These are phyloP conservation scores for Enteromius viviparus DNA, from an alignment of 2,797 vertebrate species.

Conservation along the genomic window DNA sequence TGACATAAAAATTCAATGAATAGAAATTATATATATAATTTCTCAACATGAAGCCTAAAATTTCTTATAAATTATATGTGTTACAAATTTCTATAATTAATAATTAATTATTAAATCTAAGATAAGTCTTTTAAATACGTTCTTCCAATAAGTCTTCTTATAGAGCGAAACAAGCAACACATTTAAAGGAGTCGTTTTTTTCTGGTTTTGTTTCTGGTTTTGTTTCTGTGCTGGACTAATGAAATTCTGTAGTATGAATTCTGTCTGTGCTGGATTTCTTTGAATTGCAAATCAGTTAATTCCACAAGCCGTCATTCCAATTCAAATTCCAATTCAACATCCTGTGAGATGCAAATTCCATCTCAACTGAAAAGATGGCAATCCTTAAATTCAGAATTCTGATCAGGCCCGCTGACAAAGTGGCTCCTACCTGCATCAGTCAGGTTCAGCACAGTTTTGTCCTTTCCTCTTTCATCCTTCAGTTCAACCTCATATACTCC, in stretches of 20 bases:
- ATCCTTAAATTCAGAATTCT: conserved; percentile 3
- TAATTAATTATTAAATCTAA: not conserved
- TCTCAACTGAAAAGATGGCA: not conserved
- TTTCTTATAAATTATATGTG: not conserved
- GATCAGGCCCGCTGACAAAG: not conserved
- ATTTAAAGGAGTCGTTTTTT: not conserved
- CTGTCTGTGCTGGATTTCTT: conserved; percentile 19
- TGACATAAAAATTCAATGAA: not conserved
- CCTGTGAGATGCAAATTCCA: conserved; percentile 9
- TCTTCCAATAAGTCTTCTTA: not conserved
- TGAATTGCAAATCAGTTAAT: conserved; percentile 18
- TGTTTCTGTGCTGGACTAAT: not conserved
- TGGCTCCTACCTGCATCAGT: conserved; percentile 84
- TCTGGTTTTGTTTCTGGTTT: not conserved
- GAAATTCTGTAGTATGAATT: conserved; percentile 6
- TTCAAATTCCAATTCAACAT: conserved; percentile 32
- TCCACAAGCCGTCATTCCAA: conserved; percentile 4
- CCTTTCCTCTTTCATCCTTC: conserved; percentile 92
- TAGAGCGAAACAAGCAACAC: not conserved
- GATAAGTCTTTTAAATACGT: not conserved
- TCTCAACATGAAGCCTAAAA: not conserved
- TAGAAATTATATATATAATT: not conserved
- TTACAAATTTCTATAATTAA: not conserved
- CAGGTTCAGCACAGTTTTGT: conserved; percentile 85
- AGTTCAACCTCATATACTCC: conserved; percentile 90